A percentile compares a stretch with the other conserved stretches of the same genome.
Evolutionary conservation across 1,140 invertebrate genomes (phyloP).

Genomic region (Cyclina sinensis): DNA sequence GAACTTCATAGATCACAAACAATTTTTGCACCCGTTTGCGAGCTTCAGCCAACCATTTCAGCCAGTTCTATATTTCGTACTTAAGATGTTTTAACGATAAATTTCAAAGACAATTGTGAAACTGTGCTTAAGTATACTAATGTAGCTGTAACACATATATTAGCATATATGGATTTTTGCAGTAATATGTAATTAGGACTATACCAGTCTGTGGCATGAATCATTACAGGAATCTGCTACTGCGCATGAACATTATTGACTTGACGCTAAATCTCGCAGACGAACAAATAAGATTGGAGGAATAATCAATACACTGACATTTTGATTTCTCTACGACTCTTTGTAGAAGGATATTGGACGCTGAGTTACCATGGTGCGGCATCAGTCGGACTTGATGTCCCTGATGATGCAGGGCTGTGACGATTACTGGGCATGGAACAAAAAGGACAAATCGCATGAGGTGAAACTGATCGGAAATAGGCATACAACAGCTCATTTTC

Average conservation of each 20-base stretch:
- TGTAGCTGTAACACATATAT: neutral
- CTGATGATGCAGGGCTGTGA: constrained; percentile 87
- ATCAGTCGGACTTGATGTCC: constrained; percentile 50
- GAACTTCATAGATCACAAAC: constrained; percentile 29
- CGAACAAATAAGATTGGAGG: constrained; percentile 44
- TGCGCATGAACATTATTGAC: constrained; percentile 38
- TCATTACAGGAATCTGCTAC: neutral
- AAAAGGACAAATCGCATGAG: constrained; percentile 89
- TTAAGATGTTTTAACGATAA: too few relatives aligned
- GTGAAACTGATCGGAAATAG: constrained; percentile 89
- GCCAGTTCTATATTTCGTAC: too few relatives aligned
- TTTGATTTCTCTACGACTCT: neutral
- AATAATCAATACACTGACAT: constrained; percentile 52
- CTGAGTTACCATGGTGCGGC: constrained; percentile 50
- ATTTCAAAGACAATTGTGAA: too few relatives aligned
- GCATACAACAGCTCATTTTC: constrained; percentile 88
- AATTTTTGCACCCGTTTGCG: neutral
- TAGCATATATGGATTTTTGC: constrained; percentile 57
- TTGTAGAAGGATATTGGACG: neutral
- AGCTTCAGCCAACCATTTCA: neutral
- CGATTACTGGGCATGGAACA: constrained; percentile 91
- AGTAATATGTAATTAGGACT: constrained; percentile 44
- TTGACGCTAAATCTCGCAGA: neutral
- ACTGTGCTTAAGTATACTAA: neutral
- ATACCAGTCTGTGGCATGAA: constrained; percentile 27